These are phyloP conservation scores for Sycophila sp. DNA, from an alignment of 1,140 invertebrate genomes.

Conservation along the genomic window DNA sequence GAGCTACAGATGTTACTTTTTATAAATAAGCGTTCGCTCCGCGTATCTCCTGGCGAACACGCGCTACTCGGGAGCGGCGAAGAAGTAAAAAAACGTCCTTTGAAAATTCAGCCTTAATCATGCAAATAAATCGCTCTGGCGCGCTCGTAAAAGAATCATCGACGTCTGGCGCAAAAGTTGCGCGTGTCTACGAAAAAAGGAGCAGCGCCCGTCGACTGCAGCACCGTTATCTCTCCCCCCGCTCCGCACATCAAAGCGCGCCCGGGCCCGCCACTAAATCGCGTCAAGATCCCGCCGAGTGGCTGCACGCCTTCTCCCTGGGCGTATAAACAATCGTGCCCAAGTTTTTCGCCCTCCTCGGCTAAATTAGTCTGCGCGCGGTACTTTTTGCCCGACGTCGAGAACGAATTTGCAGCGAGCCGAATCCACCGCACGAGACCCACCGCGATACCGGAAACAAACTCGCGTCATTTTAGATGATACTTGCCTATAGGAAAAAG, in stretches of 20 bases:
- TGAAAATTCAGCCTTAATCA: neutral
- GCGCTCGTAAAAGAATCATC: slow-evolving; percentile 35
- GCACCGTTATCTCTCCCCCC: neutral
- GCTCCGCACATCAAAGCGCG: slow-evolving; percentile 8
- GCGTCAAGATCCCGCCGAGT: neutral
- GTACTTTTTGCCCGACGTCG: neutral
- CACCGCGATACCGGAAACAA: neutral
- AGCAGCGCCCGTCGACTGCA: neutral
- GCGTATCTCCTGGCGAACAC: too few relatives aligned
- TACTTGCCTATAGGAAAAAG: too few relatives aligned
- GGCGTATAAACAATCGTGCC: slow-evolving; percentile 4
- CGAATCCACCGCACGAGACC: neutral
- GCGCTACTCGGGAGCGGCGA: neutral
- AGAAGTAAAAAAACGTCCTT: neutral
- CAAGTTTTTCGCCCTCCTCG: neutral
- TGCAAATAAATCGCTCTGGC: slow-evolving; percentile 18
- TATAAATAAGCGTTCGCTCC: too few relatives aligned
- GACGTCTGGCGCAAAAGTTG: slow-evolving; percentile 24
- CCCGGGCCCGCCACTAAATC: slow-evolving; percentile 4
- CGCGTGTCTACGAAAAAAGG: neutral
- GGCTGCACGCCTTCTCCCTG: too few relatives aligned
- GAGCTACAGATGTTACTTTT: too few relatives aligned
- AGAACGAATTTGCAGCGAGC: too few relatives aligned
- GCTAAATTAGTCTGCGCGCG: slow-evolving; percentile 7
- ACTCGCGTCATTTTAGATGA: too few relatives aligned